Percentiles rank a stretch among this genome's conserved stretches.
phyloP scores from a whole-genome alignment of 2,113 vertebrate genomes.

The Cricetomys ansorgei region DNA sequence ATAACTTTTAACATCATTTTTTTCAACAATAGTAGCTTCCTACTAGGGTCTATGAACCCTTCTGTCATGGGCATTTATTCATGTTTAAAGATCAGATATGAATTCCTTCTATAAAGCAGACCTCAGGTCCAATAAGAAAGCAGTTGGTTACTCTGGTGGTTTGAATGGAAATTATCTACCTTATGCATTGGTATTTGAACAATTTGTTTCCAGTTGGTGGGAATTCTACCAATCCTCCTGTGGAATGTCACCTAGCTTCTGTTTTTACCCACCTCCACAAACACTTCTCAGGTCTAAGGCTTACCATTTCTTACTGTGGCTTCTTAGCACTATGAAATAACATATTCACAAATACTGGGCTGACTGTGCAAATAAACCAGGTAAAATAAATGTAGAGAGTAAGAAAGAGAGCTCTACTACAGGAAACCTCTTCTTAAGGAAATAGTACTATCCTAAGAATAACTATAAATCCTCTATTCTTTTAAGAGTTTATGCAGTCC shows the following conservation, averaged over 20 bases:
- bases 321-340: neutral
- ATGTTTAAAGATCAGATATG: neutral
- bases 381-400: neutral
- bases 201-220: neutral
- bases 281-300: neutral
- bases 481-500: neutral
- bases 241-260: neutral
- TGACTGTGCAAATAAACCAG: neutral
- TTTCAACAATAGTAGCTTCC: neutral
- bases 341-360: neutral
- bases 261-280: neutral
- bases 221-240: neutral
- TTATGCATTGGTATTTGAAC: neutral
- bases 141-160: neutral
- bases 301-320: neutral
- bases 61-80: neutral
- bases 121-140: neutral
- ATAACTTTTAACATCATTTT: neutral
- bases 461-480: neutral
- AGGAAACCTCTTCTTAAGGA: neutral
- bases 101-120: neutral
- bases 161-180: neutral
- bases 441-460: neutral
- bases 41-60: neutral
- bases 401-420: too few species aligned